Base-by-base conservation (phyloP, 2,113 vertebrate genomes). In the Mobula birostris region DNA sequence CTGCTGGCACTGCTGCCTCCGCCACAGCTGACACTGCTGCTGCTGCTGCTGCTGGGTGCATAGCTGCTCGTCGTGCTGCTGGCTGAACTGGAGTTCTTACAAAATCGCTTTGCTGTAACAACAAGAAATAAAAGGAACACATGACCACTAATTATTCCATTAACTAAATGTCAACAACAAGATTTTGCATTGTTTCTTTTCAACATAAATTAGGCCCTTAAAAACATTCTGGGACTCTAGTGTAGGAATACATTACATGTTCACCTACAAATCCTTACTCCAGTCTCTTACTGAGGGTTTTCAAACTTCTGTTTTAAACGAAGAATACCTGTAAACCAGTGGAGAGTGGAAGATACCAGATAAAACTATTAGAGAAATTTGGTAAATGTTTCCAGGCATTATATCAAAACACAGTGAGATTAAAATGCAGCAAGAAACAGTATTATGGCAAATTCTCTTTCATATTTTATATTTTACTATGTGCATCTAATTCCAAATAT, bases 1-100 rank as follows among this genome's bases (percentile, higher is more conserved):
- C 98, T 99, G 97, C 99, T 99, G 96, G 98, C 98, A 94, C 99
- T 99, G 98, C 99, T 99, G 95, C 98, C 98, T 87, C 98, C 98
- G 12, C 97, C 97, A 94, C 98, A 98, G 94, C 98, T 98, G 95
- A 98, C 97, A 96, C 98, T 98, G 96, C 98, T 99, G 96, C 97
- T 99, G 96, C 97, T 97, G 97, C 98, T 98, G 97, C 98, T 99
- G 98, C 98, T 99, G 96, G 98, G 98, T 36, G 98, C 98, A 95
- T 99, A 99, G 97, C 98, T 99, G 97, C 99, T 99, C 96, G 97
- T 98, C 96, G 97, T 98, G 97, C 98, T 99, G 98, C 98, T 98
- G 95, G 98, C 98, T 77, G 99, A 98, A 96, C 99, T 99, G 94
- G 98, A 98, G 96, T 98, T 98, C 97, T 99, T 99, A 97, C 98